Evolutionary conservation across 2,888 invertebrate species (phyloP).

Genomic region (Disparrhopalites patrizii): DNA sequence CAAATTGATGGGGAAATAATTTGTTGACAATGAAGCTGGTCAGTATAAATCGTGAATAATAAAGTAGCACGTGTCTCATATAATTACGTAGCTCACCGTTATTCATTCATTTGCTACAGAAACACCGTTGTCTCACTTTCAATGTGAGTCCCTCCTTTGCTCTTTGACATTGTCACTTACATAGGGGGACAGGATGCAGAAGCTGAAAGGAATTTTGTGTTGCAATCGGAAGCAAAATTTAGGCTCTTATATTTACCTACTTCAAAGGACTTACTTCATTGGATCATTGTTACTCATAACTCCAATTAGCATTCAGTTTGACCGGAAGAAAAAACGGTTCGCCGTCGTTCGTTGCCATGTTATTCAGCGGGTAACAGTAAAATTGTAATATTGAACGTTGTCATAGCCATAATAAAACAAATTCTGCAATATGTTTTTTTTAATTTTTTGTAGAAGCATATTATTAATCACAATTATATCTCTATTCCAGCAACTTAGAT

Average conservation of each 20-base stretch:
- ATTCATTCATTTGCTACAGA: too few relatives aligned
- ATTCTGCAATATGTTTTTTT: background rate
- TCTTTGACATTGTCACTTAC: background rate
- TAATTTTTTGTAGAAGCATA: too few relatives aligned
- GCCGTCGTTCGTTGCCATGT: background rate
- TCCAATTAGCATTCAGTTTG: background rate
- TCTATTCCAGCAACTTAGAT: background rate
- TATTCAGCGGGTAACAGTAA: background rate
- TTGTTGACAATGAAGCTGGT: too few relatives aligned
- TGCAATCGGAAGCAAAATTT: background rate
- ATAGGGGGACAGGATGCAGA: background rate
- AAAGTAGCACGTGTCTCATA: too few relatives aligned
- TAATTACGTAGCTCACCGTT: too few relatives aligned
- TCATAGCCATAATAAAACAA: background rate
- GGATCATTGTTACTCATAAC: background rate
- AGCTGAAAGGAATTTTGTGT: background rate
- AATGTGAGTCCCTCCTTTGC: background rate
- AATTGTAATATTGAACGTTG: background rate
- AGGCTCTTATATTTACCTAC: background rate
- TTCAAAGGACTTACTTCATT: conserved; percentile 4
- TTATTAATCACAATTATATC: background rate
- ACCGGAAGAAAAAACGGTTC: background rate
- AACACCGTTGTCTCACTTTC: background rate
- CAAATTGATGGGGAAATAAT: too few relatives aligned
- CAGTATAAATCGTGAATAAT: too few relatives aligned